A percentile compares a stretch with the other conserved stretches of the same genome.
phyloP scores from a whole-genome alignment of 2,113 vertebrate species.

The Myotis yumanensis region DNA sequence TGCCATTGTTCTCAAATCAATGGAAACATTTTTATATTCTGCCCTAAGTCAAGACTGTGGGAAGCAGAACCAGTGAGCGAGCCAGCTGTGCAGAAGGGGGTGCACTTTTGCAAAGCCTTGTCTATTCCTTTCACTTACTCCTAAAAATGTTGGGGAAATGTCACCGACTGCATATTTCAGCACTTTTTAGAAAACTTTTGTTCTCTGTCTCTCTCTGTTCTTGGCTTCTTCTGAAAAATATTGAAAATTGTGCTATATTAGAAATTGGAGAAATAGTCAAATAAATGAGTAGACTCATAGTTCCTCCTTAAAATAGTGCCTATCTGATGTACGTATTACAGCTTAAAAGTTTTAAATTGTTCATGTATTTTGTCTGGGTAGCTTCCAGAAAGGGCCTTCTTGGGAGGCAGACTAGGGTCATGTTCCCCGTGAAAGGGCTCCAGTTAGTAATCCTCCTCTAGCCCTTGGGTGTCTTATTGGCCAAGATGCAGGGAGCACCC shows the following conservation, averaged over 20 bases:
- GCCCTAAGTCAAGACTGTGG: not conserved
- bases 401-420: not conserved
- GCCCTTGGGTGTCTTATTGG: not conserved
- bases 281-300: not conserved
- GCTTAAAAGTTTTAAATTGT: not conserved
- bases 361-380: not conserved
- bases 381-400: not conserved
- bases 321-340: not conserved
- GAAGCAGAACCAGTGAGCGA: not conserved
- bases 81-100: not conserved
- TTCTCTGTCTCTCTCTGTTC: not conserved
- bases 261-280: constrained; percentile 33
- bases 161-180: not conserved
- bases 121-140: not conserved
- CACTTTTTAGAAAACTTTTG: constrained; percentile 31
- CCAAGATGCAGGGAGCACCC: not conserved
- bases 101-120: not conserved
- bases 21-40: constrained; percentile 30
- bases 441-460: not conserved
- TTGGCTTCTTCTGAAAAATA: constrained; percentile 30
- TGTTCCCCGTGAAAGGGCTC: not conserved
- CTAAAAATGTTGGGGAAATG: not conserved
- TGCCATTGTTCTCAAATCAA: constrained; percentile 46
- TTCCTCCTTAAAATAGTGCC: not conserved
- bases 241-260: constrained; percentile 12